Evolutionary conservation across 2,888 invertebrate genomes (phyloP).

Genomic region (Apeira syringaria): DNA sequence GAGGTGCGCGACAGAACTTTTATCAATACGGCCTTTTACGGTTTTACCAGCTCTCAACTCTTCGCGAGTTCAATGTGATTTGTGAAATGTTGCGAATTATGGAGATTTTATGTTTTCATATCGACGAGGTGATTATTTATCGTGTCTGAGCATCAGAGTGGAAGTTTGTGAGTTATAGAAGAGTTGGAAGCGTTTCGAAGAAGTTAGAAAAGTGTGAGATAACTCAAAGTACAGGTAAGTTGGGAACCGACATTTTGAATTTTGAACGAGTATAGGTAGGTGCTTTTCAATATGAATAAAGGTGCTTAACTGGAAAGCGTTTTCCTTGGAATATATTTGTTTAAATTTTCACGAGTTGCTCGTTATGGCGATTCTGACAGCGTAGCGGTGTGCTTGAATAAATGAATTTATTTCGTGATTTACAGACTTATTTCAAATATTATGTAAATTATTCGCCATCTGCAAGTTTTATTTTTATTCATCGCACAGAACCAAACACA

Average conservation of each 20-base stretch:
- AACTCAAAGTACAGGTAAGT: constrained; percentile 58
- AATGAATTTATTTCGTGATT: constrained; percentile 46
- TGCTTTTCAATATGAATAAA: constrained; percentile 57
- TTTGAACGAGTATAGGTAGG: constrained; percentile 37
- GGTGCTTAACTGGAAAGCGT: constrained; percentile 32
- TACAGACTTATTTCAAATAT: constrained; percentile 27
- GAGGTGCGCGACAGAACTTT: constrained; percentile 47
- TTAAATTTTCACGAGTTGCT: constrained; percentile 43
- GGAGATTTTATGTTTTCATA: constrained; percentile 57
- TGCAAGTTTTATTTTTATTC: constrained; percentile 8
- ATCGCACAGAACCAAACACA: no score
- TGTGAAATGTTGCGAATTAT: constrained; percentile 69
- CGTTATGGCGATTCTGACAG: constrained; percentile 35
- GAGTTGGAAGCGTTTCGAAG: constrained; percentile 30
- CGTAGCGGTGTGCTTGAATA: constrained; percentile 40
- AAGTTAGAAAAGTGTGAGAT: constrained; percentile 37
- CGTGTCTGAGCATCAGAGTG: constrained; percentile 55
- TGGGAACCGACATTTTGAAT: constrained; percentile 48
- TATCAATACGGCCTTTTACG: constrained; percentile 50
- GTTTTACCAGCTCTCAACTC: constrained; percentile 48
- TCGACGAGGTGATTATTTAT: constrained; percentile 59
- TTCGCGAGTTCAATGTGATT: constrained; percentile 57
- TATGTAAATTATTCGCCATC: constrained; percentile 22
- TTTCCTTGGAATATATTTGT: constrained; percentile 40
- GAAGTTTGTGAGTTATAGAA: constrained; percentile 52